Evolutionary conservation across 2,888 invertebrate species (phyloP), one percentile per base, ranked within the genome.

Genomic region (Drosophila diplacantha): DNA sequence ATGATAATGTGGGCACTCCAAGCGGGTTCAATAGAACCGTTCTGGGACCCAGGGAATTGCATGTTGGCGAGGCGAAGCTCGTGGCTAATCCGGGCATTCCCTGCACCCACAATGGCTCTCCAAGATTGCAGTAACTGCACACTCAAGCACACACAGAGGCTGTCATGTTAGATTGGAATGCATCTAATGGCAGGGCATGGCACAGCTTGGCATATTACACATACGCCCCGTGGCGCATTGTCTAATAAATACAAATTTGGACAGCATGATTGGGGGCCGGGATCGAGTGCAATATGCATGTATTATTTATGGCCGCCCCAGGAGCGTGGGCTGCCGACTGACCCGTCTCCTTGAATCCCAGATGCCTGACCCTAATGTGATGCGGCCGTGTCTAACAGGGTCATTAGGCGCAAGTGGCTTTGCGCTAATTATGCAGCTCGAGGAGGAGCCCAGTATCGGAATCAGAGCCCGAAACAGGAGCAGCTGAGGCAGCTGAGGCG

Each of bases 341-440:
- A 60, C 69, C 65, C 51, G 47, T 69, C 50, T 46, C 65, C 49
- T 35, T 35, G 44, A 20, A 20, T 46, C 29, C 54, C 54, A 54
- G 54, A 54, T 54, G 54, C 54, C 54, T 39, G 46, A 37, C 38
- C 38, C 38, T 44, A 55, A 59, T 72, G 70, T 52, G 47, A 69
- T 43, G 66, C 38, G 52, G 37, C 34, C 81, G 81, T 83, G 83
- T 83, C 78, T 74, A 85, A 83, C 85, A 85, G 86, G 76, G 78
- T 86, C 85, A 86, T 85, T 85, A 83, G 83, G 73, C 82, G 78
- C 80, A 86, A 85, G 85, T 84, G 85, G 81, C 75, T 83, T 81
- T 85, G 85, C 78, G 85, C 87, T 86, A 85, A 85, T 86, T 86
- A 85, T 81, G 74, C 75, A 70, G 66, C 31, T 49, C 43, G 44